phyloP scores from a whole-genome alignment of 2,113 vertebrate species.

The Camarhynchus parvulus region DNA sequence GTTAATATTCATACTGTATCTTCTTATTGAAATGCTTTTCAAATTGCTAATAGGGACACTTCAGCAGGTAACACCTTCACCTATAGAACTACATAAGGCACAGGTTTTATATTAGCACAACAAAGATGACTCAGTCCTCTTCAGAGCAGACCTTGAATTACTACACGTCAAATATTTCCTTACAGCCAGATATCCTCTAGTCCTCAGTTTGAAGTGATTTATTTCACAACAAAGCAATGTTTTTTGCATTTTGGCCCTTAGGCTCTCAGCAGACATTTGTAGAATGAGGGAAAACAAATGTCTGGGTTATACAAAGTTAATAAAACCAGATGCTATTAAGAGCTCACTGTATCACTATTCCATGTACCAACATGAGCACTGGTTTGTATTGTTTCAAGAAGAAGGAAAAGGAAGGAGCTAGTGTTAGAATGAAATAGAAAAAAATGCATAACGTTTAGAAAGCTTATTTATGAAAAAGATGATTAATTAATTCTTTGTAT shows the following conservation, averaged over 20 bases:
- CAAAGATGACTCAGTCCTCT: background rate
- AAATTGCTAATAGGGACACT: background rate
- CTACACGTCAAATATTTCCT: background rate
- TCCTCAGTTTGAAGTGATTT: background rate
- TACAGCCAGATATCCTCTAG: background rate
- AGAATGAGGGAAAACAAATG: background rate
- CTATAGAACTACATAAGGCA: background rate
- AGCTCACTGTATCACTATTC: background rate
- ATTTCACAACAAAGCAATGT: background rate
- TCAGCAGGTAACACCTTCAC: background rate
- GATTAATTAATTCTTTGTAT: background rate
- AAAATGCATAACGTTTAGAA: background rate
- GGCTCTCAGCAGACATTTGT: background rate
- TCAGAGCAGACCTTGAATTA: background rate
- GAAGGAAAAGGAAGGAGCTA: background rate
- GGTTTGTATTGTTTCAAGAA: background rate
- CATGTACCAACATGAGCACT: rapidly evolving
- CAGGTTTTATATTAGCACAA: background rate
- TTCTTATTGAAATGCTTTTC: background rate
- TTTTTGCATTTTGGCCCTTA: background rate
- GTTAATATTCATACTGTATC: background rate
- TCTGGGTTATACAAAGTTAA: slow-evolving; percentile 7
- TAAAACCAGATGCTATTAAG: background rate
- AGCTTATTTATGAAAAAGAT: background rate
- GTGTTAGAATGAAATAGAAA: background rate